phyloP scores from a whole-genome alignment of 2,888 invertebrate genomes.

The Flexamia atlantica region DNA sequence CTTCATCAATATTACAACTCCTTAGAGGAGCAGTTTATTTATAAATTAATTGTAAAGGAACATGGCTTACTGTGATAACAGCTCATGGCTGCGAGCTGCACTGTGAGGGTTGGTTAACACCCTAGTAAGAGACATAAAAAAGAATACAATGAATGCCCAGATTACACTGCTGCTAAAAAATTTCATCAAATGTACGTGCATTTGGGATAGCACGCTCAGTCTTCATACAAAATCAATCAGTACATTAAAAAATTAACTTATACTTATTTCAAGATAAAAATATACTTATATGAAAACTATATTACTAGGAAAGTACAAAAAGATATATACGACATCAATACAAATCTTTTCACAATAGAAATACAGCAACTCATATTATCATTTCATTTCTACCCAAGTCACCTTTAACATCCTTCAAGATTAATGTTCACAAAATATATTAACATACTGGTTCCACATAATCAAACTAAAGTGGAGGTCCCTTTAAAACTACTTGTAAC shows the following conservation, averaged over 20 bases:
- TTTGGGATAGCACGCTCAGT: conserved; percentile 8
- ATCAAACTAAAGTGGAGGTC: neutral
- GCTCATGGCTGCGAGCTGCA: neutral
- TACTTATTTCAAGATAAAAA: neutral
- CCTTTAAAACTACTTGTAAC: neutral
- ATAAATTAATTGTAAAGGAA: conserved; percentile 11
- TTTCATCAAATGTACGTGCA: conserved; percentile 5
- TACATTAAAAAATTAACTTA: conserved; percentile 22
- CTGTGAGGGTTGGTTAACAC: neutral
- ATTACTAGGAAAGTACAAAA: conserved; percentile 22
- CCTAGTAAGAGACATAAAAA: neutral
- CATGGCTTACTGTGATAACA: neutral
- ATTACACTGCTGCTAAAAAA: neutral
- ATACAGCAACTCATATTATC: neutral
- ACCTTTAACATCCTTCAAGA: neutral
- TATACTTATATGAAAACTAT: conserved; percentile 5
- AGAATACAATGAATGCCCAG: neutral
- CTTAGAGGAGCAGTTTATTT: neutral
- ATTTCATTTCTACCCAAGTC: neutral
- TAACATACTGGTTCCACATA: neutral
- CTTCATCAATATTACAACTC: conserved; percentile 1
- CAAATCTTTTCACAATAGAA: neutral
- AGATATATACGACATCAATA: neutral
- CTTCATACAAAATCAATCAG: conserved; percentile 11
- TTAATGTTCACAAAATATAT: neutral